Base-by-base conservation (phyloP, 1,140 invertebrate genomes). In the Acromyrmex charruanus region DNA sequence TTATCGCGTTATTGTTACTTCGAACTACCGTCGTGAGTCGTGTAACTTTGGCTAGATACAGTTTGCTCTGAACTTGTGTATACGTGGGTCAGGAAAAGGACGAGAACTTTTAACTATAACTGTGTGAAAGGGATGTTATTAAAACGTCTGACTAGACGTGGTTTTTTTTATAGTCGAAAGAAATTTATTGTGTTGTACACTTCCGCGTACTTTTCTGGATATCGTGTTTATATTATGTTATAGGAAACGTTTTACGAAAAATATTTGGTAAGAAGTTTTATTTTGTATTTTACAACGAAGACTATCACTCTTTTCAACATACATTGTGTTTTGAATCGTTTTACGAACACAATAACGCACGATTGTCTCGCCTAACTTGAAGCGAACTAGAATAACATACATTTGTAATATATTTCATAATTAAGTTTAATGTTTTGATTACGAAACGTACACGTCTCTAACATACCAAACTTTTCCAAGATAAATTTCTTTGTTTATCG, bases 1-100 rank as follows among this genome's bases (percentile, higher is more conserved):
- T 69, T 71, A 81, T 81, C 77, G 65, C 63, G 65, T 71, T 81
- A 69, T 81, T 51, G 65, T 25, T 18, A 21, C 77, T 12, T 14
- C 77, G n/a, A 81, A 81, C 49, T 81, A 12, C 65, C 51, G 77
- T 31, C 25, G 6, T 28, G 55, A 49, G 28, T 80, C 49, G 77
- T 21, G 63, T 55, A 69, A 55, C 77, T 80, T 18, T 0, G 16
- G n/a, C 9, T n/a, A 31, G 44, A 35, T 61, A 28, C 39, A 51
- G 12, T 51, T 65, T 14, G 5, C 16, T 68, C 49, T 16, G n/a
- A 35, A 69, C 65, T 68, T 1, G n/a, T 0, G 35, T 28, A 14
- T 39, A 16, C 14, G 18, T 9, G 28, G 16, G n/a, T 31, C 49
- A 16, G 16, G 61, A n/a, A 31, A 53, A 6, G 25, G 39, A 44